Percentiles rank a stretch among this genome's conserved stretches.
These are phyloP conservation scores for Podargus strigoides DNA, from an alignment of 2,797 vertebrate species.

Conservation along the genomic window DNA sequence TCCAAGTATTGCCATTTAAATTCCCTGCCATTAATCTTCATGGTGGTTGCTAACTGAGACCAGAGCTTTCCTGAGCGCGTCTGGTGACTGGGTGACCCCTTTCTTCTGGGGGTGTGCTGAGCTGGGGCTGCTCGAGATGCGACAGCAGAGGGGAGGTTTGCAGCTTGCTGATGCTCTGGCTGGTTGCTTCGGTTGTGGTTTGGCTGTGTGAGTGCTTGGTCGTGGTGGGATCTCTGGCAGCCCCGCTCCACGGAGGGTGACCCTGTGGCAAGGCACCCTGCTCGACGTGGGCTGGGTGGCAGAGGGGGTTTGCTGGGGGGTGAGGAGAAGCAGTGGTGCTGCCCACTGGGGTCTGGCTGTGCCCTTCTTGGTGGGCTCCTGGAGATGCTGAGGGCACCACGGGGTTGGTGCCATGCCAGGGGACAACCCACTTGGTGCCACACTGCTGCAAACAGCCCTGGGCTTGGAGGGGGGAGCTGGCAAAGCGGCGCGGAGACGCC, in stretches of 20 bases:
- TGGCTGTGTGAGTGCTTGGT: too few relatives aligned
- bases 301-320: background rate
- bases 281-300: background rate
- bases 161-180: background rate
- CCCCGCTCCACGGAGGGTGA: background rate
- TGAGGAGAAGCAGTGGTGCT: rapidly evolving
- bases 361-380: rapidly evolving
- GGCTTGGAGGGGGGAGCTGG: background rate
- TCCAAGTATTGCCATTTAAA: rapidly evolving
- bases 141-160: background rate
- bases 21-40: background rate
- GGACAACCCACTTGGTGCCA: rapidly evolving
- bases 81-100: background rate
- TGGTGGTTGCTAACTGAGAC: background rate
- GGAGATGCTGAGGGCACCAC: rapidly evolving
- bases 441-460: rapidly evolving
- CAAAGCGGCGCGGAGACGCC: background rate
- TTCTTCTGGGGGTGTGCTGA: background rate
- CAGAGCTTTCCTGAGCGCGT: background rate
- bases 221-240: background rate
- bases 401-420: background rate
- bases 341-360: background rate
- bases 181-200: rapidly evolving
- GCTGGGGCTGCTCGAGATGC: background rate
- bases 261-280: background rate